Conservation (phyloP, 2,888 invertebrate species). For the Acronicta alni region DNA sequence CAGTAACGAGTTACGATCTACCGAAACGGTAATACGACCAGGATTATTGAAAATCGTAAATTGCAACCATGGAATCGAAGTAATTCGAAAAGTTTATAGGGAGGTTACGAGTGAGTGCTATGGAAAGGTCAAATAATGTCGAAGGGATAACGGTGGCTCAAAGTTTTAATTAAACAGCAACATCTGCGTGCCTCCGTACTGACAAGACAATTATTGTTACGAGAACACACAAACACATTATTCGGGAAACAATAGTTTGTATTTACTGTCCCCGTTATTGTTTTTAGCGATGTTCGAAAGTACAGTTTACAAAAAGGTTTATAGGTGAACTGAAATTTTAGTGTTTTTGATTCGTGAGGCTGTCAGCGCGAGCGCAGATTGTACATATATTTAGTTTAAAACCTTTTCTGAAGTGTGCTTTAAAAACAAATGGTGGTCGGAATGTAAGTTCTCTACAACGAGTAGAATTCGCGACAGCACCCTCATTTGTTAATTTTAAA, state of each 20-base stretch:
- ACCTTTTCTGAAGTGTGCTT: neutral
- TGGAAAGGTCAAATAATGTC: constrained; percentile 77
- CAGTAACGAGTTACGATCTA: constrained; percentile 51
- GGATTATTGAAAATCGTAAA: constrained; percentile 66
- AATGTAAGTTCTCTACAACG: too few species aligned
- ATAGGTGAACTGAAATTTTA: constrained; percentile 7
- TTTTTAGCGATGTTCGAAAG: constrained; percentile 12
- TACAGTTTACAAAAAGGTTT: constrained; percentile 10
- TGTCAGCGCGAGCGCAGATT: neutral
- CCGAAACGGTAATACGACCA: constrained; percentile 52
- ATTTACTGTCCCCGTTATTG: constrained; percentile 35
- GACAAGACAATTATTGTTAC: constrained; percentile 81
- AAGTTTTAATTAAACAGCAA: constrained; percentile 87
- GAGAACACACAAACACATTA: constrained; percentile 71
- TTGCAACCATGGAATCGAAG: constrained; percentile 64
- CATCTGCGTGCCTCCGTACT: constrained; percentile 80
- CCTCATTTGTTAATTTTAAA: constrained; percentile 25
- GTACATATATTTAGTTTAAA: neutral
- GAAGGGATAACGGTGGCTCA: constrained; percentile 80
- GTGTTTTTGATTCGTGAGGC: neutral
- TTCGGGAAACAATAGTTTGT: constrained; percentile 56
- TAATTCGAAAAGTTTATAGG: constrained; percentile 72
- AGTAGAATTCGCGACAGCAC: too few species aligned
- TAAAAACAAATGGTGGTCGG: neutral
- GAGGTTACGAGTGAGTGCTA: constrained; percentile 66